These are phyloP conservation scores for Panagrolaimus sp. DNA, from an alignment of 1,140 invertebrate species.

Conservation along the genomic window DNA sequence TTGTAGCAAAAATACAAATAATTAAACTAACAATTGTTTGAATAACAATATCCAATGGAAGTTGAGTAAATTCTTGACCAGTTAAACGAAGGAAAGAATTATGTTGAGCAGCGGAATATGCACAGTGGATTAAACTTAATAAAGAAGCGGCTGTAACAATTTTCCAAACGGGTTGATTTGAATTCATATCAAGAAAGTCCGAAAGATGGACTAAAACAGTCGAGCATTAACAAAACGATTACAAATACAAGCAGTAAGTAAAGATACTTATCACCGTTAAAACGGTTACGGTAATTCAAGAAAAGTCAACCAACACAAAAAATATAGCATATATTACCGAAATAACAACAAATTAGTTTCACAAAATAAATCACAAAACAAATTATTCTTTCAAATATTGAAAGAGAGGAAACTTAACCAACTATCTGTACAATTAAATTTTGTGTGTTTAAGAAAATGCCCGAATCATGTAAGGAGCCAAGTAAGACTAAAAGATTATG, in stretches of 20 bases:
- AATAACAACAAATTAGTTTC: too few species aligned
- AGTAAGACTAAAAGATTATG: background rate
- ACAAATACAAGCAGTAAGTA: background rate
- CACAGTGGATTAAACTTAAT: constrained; percentile 44
- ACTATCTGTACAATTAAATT: too few species aligned
- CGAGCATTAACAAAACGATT: background rate
- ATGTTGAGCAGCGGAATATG: constrained; percentile 51
- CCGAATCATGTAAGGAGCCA: background rate
- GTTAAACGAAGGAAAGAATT: constrained; percentile 45
- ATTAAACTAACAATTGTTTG: constrained; percentile 43
- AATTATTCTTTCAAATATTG: too few species aligned
- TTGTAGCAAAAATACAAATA: constrained; percentile 27
- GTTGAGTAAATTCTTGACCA: constrained; percentile 32
- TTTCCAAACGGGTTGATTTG: constrained; percentile 35
- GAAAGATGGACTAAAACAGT: background rate
- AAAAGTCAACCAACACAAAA: too few species aligned
- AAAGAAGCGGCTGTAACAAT: constrained; percentile 30
- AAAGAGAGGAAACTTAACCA: too few species aligned
- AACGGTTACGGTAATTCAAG: background rate
- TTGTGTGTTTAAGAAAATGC: too few species aligned
- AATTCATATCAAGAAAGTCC: background rate
- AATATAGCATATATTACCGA: too few species aligned
- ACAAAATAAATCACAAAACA: too few species aligned
- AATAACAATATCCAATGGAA: constrained; percentile 36
- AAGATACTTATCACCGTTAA: background rate